Percentiles rank a stretch among this genome's conserved stretches.
Evolutionary conservation across 2,888 invertebrate genomes (phyloP).

Genomic region (Pristionchus maxplancki): DNA sequence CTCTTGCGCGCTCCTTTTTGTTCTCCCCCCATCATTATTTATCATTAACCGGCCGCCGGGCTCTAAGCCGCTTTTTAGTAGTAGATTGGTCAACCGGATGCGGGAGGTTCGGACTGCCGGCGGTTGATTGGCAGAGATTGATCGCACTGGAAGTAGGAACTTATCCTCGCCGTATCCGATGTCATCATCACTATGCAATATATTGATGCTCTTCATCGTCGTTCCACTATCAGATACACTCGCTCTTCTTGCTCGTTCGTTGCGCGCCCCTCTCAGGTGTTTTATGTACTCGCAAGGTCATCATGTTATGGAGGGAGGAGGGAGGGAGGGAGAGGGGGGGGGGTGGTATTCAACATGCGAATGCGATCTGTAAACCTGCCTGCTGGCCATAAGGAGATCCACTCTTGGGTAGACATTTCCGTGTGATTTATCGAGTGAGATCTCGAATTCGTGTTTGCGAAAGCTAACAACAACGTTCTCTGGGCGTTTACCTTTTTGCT

Average conservation of each 20-base stretch:
- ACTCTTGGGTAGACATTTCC: constrained; percentile 7
- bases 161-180: not conserved
- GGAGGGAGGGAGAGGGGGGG: not conserved
- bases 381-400: not conserved
- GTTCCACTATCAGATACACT: constrained; percentile 18
- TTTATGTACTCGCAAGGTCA: constrained; percentile 2
- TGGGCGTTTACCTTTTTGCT: not conserved
- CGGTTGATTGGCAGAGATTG: not conserved
- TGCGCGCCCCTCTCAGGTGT: not conserved
- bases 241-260: not conserved
- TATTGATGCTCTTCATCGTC: not conserved
- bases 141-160: not conserved
- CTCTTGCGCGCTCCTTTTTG: not conserved
- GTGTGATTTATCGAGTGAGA: not conserved
- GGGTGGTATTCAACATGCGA: not conserved
- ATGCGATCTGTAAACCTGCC: constrained; percentile 10
- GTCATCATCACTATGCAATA: not conserved
- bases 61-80: constrained; percentile 14
- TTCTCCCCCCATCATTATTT: not conserved
- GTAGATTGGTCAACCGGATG: not conserved
- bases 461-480: not conserved
- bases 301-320: not conserved
- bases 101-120: not conserved
- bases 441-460: not conserved
- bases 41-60: constrained; percentile 5